Evolutionary conservation across 2,888 invertebrate species (phyloP).

Genomic region (Argyra leucocephala): DNA sequence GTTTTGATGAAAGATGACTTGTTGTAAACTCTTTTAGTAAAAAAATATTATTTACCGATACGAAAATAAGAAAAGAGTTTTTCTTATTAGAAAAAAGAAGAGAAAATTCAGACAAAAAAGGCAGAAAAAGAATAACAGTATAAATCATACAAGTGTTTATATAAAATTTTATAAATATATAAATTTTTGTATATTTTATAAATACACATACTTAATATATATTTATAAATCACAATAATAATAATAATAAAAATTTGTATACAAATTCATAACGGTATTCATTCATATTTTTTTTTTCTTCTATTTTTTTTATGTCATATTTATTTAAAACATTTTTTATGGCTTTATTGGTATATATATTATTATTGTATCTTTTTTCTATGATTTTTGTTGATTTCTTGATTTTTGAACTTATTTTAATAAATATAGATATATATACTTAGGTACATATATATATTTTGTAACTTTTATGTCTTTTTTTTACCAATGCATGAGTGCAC

Average conservation of each 20-base stretch:
- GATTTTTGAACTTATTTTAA: neutral
- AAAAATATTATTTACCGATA: too few relatives aligned
- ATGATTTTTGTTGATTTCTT: neutral
- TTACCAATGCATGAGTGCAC: neutral
- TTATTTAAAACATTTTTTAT: neutral
- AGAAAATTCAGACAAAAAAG: too few relatives aligned
- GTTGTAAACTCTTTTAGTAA: too few relatives aligned
- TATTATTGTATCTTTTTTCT: too few relatives aligned
- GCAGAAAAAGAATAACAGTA: neutral
- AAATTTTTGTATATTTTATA: neutral
- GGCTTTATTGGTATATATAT: neutral
- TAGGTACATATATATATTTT: neutral
- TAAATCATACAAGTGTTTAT: conserved; percentile 1
- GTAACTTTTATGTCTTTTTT: neutral
- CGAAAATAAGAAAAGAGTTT: too few relatives aligned
- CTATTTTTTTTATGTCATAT: neutral
- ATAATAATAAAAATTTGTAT: neutral
- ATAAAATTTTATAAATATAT: neutral
- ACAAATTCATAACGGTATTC: neutral
- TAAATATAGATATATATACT: neutral
- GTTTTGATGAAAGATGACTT: too few relatives aligned
- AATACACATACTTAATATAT: neutral
- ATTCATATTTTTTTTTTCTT: neutral
- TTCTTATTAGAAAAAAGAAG: too few relatives aligned
- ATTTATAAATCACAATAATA: neutral